Evolutionary conservation across 1,140 invertebrate species (phyloP).

Genomic region (Chrysomallon squamiferum): DNA sequence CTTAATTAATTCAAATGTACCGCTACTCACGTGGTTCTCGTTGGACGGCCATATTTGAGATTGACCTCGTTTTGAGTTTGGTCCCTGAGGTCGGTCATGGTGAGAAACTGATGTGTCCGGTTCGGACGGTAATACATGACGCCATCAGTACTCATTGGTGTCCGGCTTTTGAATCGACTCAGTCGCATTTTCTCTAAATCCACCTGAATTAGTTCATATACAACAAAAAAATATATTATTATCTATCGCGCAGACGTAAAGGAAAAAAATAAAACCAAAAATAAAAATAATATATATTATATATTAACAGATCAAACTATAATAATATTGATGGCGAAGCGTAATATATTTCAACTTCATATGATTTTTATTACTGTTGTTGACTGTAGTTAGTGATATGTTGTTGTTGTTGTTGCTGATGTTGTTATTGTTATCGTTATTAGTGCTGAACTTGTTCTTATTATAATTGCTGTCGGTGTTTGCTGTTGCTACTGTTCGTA

Average conservation of each 20-base stretch:
- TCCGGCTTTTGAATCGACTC: not conserved
- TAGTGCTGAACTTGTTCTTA: not conserved
- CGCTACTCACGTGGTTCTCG: conserved; percentile 46
- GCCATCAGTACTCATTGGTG: conserved; percentile 12
- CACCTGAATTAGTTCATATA: not conserved
- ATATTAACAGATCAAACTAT: too few species aligned
- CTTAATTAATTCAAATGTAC: too few species aligned
- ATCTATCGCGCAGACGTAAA: not conserved
- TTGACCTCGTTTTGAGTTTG: conserved; percentile 23
- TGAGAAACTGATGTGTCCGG: conserved; percentile 42
- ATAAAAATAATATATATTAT: too few species aligned
- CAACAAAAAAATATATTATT: not conserved
- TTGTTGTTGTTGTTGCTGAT: not conserved
- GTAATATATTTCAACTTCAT: not conserved
- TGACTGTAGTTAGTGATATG: not conserved
- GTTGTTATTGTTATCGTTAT: not conserved
- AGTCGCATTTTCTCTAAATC: not conserved
- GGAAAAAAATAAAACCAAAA: not conserved
- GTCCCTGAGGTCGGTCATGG: conserved; percentile 38
- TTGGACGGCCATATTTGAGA: conserved; percentile 39
- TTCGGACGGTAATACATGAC: conserved; percentile 36
- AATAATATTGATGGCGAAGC: too few species aligned
- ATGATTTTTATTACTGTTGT: not conserved
- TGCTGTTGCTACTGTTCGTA: too few species aligned
- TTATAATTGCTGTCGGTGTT: not conserved